Conservation (phyloP, 1,140 invertebrate genomes). For the Pachyrhynchus sulphureomaculatus region DNA sequence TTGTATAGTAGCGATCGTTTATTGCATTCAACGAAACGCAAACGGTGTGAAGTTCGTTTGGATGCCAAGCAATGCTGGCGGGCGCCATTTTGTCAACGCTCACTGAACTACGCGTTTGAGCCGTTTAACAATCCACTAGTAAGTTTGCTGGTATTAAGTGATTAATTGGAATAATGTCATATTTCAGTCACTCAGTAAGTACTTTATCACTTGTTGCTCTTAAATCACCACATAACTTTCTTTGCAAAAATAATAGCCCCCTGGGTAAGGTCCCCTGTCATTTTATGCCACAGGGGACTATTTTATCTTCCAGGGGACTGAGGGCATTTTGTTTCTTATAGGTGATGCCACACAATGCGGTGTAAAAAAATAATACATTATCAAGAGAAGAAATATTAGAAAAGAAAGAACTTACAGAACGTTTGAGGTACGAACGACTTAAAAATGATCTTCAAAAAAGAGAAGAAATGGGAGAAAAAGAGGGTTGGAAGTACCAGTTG, state of each 20-base stretch:
- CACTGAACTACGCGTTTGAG: too few species aligned
- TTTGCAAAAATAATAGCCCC: background rate
- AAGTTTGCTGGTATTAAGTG: too few species aligned
- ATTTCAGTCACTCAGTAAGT: too few species aligned
- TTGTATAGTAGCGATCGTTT: too few species aligned
- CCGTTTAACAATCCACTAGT: too few species aligned
- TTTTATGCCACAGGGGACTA: background rate
- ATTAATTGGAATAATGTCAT: too few species aligned
- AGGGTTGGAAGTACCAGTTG: background rate
- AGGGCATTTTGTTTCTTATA: background rate
- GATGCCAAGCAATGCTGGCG: too few species aligned
- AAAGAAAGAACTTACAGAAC: background rate
- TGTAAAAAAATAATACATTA: background rate
- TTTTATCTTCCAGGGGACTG: background rate
- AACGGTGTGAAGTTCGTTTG: too few species aligned
- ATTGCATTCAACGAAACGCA: too few species aligned
- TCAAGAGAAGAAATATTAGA: background rate
- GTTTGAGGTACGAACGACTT: background rate
- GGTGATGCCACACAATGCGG: background rate
- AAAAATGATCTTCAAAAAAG: background rate
- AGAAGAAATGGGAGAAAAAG: background rate
- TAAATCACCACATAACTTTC: too few species aligned
- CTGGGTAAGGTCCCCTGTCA: background rate
- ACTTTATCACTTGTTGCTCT: too few species aligned
- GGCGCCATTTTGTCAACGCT: too few species aligned